phyloP scores from a whole-genome alignment of 2,113 vertebrate genomes.

The Lepidothrix coronata region DNA sequence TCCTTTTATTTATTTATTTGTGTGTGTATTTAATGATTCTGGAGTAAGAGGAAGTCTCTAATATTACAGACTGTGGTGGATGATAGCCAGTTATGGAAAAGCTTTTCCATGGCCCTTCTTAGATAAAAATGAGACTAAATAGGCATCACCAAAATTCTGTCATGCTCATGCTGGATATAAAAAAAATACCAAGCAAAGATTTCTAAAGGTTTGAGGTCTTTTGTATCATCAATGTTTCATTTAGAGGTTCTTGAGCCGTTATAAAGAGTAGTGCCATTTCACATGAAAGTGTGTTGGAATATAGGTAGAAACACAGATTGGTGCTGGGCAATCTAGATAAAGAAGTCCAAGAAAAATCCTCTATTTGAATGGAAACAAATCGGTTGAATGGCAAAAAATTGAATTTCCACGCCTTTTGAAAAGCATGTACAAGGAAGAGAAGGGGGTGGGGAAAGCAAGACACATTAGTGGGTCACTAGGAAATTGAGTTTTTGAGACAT shows the following conservation, averaged over 20 bases:
- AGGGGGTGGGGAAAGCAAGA: constrained; percentile 36
- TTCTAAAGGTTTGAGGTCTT: not conserved
- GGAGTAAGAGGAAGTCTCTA: not conserved
- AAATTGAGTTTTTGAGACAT: constrained; percentile 47
- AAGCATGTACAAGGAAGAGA: constrained; percentile 53
- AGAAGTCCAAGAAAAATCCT: constrained; percentile 43
- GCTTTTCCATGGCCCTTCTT: not conserved
- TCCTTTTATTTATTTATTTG: not conserved
- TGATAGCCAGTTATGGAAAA: not conserved
- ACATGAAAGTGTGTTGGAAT: not conserved
- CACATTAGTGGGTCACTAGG: constrained; percentile 19
- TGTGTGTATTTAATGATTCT: not conserved
- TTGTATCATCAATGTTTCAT: constrained; percentile 5
- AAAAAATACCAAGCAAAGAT: constrained; percentile 6
- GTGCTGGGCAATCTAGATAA: constrained; percentile 60
- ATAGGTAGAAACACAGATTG: constrained; percentile 33
- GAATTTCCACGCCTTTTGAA: constrained; percentile 60
- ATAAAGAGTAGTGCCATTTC: constrained; percentile 28
- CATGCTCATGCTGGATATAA: not conserved
- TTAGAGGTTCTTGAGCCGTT: constrained; percentile 3
- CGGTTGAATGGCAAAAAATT: constrained; percentile 43
- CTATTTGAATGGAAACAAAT: constrained; percentile 67
- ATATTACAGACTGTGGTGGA: not conserved
- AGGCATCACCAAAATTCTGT: constrained; percentile 29
- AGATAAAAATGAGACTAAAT: constrained; percentile 36